phyloP scores from a whole-genome alignment of 2,113 vertebrate genomes.

The Melanostigma gelatinosum region DNA sequence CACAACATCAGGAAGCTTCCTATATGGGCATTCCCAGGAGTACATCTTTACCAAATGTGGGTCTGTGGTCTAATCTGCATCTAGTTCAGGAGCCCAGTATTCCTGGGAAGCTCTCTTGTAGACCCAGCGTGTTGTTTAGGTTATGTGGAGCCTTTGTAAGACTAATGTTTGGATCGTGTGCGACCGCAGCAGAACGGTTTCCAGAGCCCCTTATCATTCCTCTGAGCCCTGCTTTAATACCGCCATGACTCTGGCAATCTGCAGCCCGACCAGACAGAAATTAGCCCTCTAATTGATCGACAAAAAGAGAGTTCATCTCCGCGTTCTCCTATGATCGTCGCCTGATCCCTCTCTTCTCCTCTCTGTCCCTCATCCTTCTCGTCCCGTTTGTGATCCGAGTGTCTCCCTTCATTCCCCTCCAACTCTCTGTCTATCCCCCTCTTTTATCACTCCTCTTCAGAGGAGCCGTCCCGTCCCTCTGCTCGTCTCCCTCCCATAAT shows the following conservation, averaged over 20 bases:
- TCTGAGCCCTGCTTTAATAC: slow-evolving; percentile 51
- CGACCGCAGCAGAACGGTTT: slow-evolving; percentile 30
- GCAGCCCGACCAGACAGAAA: slow-evolving; percentile 46
- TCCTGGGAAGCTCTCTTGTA: slow-evolving; percentile 25
- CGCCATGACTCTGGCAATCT: slow-evolving; percentile 20
- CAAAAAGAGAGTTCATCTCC: slow-evolving; percentile 48
- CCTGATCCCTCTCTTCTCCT: slow-evolving; percentile 37
- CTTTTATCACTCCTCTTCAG: slow-evolving; percentile 54
- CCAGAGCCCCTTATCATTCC: slow-evolving; percentile 42
- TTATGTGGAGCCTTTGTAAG: slow-evolving; percentile 38
- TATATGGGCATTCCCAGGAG: slow-evolving; percentile 29
- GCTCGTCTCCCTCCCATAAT: slow-evolving; percentile 58
- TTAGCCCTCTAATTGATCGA: slow-evolving; percentile 59
- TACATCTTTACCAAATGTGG: slow-evolving; percentile 23
- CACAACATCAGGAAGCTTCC: slow-evolving; percentile 27
- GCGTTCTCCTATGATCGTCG: slow-evolving; percentile 18
- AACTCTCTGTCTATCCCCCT: slow-evolving; percentile 15
- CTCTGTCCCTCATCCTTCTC: slow-evolving; percentile 30
- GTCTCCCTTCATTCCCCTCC: slow-evolving; percentile 47
- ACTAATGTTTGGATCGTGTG: slow-evolving; percentile 44
- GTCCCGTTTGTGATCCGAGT: slow-evolving; percentile 28
- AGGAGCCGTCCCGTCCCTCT: slow-evolving; percentile 38
- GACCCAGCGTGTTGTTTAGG: slow-evolving; percentile 39
- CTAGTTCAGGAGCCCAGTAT: slow-evolving; percentile 28
- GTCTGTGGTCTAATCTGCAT: slow-evolving; percentile 32